These are phyloP conservation scores for Heliconius aoede DNA, from an alignment of 2,888 invertebrate genomes.

Conservation along the genomic window DNA sequence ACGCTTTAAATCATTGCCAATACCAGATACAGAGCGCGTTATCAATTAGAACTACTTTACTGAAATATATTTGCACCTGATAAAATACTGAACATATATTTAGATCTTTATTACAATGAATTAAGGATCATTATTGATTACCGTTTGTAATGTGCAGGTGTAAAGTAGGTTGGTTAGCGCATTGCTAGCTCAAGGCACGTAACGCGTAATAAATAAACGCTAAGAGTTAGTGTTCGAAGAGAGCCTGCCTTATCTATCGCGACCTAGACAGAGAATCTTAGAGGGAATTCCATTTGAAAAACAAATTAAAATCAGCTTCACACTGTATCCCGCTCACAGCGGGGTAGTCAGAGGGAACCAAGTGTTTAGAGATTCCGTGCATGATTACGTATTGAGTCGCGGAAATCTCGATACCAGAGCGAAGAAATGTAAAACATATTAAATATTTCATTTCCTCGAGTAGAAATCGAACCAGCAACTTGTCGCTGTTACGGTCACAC, in stretches of 20 bases:
- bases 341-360: no score
- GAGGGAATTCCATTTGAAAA: constrained; percentile 60
- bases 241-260: constrained; percentile 72
- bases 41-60: constrained; percentile 74
- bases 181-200: constrained; percentile 73
- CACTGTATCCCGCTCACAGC: no score
- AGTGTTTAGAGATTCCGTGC: no score
- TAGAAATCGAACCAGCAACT: no score
- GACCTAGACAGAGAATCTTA: constrained; percentile 69
- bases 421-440: no score
- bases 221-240: constrained; percentile 71
- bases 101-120: constrained; percentile 39
- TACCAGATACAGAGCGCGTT: constrained; percentile 74
- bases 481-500: no score
- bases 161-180: constrained; percentile 55
- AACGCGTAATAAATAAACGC: constrained; percentile 77
- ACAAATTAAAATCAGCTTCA: constrained; percentile 9
- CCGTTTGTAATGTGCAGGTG: constrained; percentile 46
- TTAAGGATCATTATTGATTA: constrained; percentile 52
- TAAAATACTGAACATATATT: constrained; percentile 39
- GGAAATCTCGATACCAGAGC: no score
- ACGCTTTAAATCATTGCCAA: constrained; percentile 73
- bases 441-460: no score
- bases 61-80: constrained; percentile 45
- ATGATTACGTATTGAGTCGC: no score